Evolutionary conservation across 2,888 invertebrate species (phyloP), one percentile per base, ranked within the genome.

Genomic region (Trichopria drosophilae): DNA sequence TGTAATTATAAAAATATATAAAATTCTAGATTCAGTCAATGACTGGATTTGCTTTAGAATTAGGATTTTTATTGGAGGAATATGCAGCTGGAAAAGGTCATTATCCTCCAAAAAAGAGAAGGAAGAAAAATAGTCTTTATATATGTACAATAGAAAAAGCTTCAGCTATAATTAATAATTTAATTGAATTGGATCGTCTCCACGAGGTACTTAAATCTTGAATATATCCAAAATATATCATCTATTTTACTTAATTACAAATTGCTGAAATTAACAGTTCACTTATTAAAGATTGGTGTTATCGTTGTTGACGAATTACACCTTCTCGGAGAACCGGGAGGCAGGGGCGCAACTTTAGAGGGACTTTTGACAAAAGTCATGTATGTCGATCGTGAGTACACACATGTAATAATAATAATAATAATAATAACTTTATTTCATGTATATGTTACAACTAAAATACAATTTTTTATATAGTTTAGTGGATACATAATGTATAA

Each of bases 91-190:
- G 89, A 35, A 93, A 90, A 74, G 97, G 97, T 0, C 67, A 71
- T 29, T 87, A 88, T 69, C 88, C 93, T 31, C 96, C 96, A 0
- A 87, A 88, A 1, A 85, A 85, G 65, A 85, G 89, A 51, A 78
- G 88, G 9, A 81, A 87, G 18, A 88, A 88, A 68, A 85, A 85
- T 61, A 87, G 88, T 24, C 81, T 97, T 34, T 98, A 87, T 67
- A 82, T 98, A 32, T 93, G 93, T 2, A 98, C 98, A 0, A 94
- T 97, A 55, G 98, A 99, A 77, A 97, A 97, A 75, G 94, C 90
- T 3, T 81, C 90, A 39, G 87, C 89, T 6, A 76, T 99, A 4
- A 76, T 96, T 13, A 87, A 93, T 69, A 90, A 90, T 72, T 78
- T 98, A 19, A 86, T 94, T 56, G 93, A 95, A 68, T 76, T 80